These are phyloP conservation scores for Lasioglossum oenotherae DNA, from an alignment of 2,888 invertebrate species.

Conservation along the genomic window DNA sequence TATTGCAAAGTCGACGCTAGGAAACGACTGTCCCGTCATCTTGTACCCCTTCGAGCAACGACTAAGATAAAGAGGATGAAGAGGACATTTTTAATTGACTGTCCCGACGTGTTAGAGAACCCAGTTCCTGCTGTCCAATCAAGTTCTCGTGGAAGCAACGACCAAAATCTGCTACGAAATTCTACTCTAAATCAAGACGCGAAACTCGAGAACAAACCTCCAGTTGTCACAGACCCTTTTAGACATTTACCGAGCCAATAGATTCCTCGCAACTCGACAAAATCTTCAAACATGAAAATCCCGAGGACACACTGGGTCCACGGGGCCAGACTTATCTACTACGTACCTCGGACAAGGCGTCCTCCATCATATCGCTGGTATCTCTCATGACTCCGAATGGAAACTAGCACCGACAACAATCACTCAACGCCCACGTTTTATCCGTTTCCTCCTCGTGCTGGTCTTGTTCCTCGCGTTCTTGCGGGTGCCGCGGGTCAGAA, in stretches of 20 bases:
- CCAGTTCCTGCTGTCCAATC: no score
- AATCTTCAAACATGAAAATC: background rate
- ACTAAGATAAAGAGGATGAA: no score
- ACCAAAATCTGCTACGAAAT: no score
- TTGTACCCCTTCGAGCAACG: background rate
- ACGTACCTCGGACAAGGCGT: constrained; percentile 80
- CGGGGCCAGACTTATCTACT: constrained; percentile 49
- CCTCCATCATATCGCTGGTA: constrained; percentile 81
- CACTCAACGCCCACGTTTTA: constrained; percentile 73
- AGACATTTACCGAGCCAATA: no score
- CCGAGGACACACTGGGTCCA: background rate
- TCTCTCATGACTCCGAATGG: constrained; percentile 77
- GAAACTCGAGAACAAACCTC: no score
- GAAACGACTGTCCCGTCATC: constrained; percentile 26
- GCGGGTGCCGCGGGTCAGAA: background rate
- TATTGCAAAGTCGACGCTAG: constrained; percentile 1
- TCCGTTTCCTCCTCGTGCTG: constrained; percentile 37
- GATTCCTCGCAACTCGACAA: no score
- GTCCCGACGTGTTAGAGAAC: no score
- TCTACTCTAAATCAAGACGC: no score
- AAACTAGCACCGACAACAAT: constrained; percentile 74
- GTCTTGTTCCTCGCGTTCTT: background rate
- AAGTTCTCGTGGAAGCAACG: no score
- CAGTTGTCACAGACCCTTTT: rapidly evolving
- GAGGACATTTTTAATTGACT: no score